Evolutionary conservation across 1,140 invertebrate species (phyloP).

Genomic region (Orius insidiosus): DNA sequence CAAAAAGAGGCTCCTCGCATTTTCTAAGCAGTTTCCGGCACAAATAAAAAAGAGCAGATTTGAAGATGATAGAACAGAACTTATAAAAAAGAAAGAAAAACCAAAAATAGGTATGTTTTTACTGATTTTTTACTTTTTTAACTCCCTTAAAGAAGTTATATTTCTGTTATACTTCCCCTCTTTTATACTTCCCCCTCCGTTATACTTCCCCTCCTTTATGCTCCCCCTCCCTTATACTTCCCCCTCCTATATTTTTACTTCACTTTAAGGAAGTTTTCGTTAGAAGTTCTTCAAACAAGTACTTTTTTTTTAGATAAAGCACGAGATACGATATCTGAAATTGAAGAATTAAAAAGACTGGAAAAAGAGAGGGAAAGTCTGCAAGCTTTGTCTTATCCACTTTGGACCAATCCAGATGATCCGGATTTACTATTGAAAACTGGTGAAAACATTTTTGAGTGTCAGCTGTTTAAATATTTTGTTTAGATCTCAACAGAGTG

Average conservation of each 20-base stretch:
- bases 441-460: background rate
- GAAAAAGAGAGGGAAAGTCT: constrained; percentile 13
- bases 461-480: background rate
- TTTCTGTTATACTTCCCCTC: too few relatives aligned
- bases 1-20: constrained; percentile 13
- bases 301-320: constrained; percentile 17
- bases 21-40: constrained; percentile 2
- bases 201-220: too few relatives aligned
- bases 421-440: background rate
- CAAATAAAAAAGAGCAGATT: background rate
- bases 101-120: background rate
- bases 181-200: too few relatives aligned
- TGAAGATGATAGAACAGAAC: constrained; percentile 1
- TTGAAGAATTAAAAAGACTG: constrained; percentile 21
- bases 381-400: constrained; percentile 10
- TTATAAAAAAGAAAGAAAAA: constrained; percentile 2
- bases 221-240: too few relatives aligned
- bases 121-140: background rate
- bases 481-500: background rate
- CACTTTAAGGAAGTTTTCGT: background rate
- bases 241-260: too few relatives aligned
- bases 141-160: too few relatives aligned
- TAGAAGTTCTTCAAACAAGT: background rate
- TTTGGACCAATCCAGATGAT: constrained; percentile 3
- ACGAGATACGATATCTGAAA: constrained; percentile 21